Evolutionary conservation across 2,113 vertebrate species (phyloP), one percentile per base, ranked within the genome.

Genomic region (Calidris pugnax): DNA sequence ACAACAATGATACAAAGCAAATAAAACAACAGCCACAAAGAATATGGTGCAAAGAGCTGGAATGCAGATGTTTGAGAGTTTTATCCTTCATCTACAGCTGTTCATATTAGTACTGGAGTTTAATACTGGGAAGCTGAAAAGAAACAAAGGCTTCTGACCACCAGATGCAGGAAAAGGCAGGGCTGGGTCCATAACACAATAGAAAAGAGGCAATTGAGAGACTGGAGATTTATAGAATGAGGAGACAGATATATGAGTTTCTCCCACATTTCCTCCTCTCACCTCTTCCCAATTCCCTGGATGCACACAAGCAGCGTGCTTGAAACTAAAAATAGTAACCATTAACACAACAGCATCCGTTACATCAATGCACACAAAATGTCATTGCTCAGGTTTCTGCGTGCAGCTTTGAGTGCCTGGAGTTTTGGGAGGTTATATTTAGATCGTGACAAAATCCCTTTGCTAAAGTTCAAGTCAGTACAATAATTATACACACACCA

Each of bases 81-180:
- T 71, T 93, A 89, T 73, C 69, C 85, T 78, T 77, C 35, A 56
- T 2, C 17, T 1, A 64, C 88, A 92, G 92, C 85, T 91, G 53
- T 48, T 89, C 69, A 32, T 57, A 28, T 43, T 68, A 60, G 39
- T 85, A 35, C 33, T 45, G 27, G 15, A 51, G 74, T 84, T 79
- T 89, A 95, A 80, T 83, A 84, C 30, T 45, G 48, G 81, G 76
- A 85, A 95, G 55, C 43, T 89, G 18, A 53, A 73, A 62, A 87
- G 69, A 94, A 95, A 81, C 55, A 89, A 87, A 93, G 41, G 60
- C 48, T 97, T 84, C 88, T 92, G 90, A 90, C 41, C 56, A 93
- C 60, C 84, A 97, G 75, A 88, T 84, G 64, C 84, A 96, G 80
- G 73, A 96, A 95, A 91, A 93, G 43, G 75, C 50, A 89, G 27